Percentiles rank a stretch among this genome's conserved stretches.
phyloP scores from a whole-genome alignment of 2,888 invertebrate species.

The Lochmaea crataegi region DNA sequence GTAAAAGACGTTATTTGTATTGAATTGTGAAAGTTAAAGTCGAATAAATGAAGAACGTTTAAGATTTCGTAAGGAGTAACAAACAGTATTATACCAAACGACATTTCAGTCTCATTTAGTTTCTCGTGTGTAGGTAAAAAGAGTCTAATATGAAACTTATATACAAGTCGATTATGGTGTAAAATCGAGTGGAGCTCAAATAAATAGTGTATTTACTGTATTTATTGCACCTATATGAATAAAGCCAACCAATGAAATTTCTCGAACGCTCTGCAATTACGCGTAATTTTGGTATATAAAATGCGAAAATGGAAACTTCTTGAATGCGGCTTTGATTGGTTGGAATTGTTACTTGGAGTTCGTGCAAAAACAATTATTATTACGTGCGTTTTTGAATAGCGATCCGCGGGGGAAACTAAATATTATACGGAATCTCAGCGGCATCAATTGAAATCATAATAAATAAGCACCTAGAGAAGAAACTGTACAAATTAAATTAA shows the following conservation, averaged over 20 bases:
- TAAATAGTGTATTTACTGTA: constrained; percentile 35
- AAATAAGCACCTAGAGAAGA: background rate
- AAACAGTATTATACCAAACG: constrained; percentile 23
- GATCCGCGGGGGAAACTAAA: constrained; percentile 12
- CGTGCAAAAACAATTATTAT: constrained; percentile 32
- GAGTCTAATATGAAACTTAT: constrained; percentile 32
- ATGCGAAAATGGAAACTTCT: constrained; percentile 29
- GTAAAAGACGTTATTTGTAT: too few relatives aligned
- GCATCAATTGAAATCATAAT: constrained; percentile 1
- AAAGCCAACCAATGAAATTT: constrained; percentile 24
- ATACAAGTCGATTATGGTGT: constrained; percentile 25
- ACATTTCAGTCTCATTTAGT: constrained; percentile 2
- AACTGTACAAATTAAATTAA: constrained; percentile 2
- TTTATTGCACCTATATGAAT: constrained; percentile 35
- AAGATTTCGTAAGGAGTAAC: too few relatives aligned
- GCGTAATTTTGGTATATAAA: constrained; percentile 31
- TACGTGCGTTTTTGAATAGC: constrained; percentile 13
- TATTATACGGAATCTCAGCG: background rate
- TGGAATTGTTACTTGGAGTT: constrained; percentile 20
- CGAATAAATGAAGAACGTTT: too few relatives aligned
- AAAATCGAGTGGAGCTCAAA: constrained; percentile 30
- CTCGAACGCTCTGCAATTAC: constrained; percentile 30
- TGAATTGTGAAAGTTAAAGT: too few relatives aligned
- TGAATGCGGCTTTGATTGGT: constrained; percentile 31
- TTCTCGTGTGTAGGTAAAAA: constrained; percentile 11